phyloP scores from a whole-genome alignment of 2,113 vertebrate genomes.

The Otolemur garnettii region DNA sequence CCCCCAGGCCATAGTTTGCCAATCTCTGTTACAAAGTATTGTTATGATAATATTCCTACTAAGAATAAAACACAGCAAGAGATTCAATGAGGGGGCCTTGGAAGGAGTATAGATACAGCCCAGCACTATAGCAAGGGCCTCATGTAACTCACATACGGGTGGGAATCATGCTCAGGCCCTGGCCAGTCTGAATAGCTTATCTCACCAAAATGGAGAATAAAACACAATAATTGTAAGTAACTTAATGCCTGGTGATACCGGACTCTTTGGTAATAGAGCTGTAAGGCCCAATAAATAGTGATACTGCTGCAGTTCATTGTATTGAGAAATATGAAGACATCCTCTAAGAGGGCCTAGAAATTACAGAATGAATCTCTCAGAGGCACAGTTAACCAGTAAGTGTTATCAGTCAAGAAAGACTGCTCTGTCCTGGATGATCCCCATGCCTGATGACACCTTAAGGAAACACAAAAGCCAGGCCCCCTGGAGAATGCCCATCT shows the following conservation, averaged over 20 bases:
- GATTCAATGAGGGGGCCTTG: neutral
- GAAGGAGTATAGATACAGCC: fast-evolving
- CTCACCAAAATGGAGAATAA: neutral
- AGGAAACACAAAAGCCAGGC: neutral
- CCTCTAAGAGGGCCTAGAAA: neutral
- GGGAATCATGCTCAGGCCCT: neutral
- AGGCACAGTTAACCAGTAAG: neutral
- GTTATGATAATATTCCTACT: neutral
- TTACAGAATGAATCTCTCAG: neutral
- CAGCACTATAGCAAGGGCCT: neutral
- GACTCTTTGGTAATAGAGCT: slow-evolving; percentile 39
- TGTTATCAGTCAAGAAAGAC: neutral
- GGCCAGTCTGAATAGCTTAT: neutral
- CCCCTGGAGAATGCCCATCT: neutral
- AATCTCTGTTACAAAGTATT: neutral
- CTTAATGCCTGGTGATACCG: neutral
- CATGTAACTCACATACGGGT: neutral
- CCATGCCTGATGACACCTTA: neutral
- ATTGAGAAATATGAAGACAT: neutral
- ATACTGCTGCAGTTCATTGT: neutral
- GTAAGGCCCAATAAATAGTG: neutral
- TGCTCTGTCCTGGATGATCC: fast-evolving
- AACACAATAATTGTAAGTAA: slow-evolving; percentile 40
- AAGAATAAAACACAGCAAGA: neutral
- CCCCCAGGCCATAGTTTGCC: neutral